Percentiles rank a stretch among this genome's conserved stretches.
phyloP scores from a whole-genome alignment of 2,113 vertebrate species.

The Halcyon malimbica region DNA sequence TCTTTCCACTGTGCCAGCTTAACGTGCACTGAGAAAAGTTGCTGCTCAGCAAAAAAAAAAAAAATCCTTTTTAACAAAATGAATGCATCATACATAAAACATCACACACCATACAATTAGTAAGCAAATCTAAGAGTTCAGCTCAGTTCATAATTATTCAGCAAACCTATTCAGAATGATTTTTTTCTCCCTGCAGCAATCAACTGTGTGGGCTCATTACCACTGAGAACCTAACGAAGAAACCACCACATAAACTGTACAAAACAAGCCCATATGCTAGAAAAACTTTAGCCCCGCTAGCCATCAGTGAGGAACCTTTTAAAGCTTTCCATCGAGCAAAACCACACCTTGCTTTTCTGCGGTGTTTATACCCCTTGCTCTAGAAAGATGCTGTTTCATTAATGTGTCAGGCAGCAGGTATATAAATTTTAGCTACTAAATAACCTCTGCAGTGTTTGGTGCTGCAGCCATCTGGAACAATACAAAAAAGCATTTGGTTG shows the following conservation, averaged over 20 bases:
- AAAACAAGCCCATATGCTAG: conserved; percentile 45
- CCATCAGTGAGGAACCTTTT: background rate
- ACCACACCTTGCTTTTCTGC: background rate
- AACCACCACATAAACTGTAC: conserved; percentile 59
- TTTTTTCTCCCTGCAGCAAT: conserved; percentile 49
- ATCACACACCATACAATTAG: conserved; percentile 42
- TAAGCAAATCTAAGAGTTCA: conserved; percentile 65
- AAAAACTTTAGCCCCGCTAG: background rate
- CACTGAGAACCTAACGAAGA: conserved; percentile 52
- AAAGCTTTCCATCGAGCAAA: background rate
- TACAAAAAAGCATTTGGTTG: background rate
- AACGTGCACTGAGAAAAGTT: conserved; percentile 51
- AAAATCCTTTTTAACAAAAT: conserved; percentile 25
- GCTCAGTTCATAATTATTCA: conserved; percentile 68
- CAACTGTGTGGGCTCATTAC: conserved; percentile 57
- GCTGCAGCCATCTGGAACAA: background rate
- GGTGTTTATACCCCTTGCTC: background rate
- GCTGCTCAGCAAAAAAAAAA: conserved; percentile 44
- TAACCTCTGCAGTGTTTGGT: background rate
- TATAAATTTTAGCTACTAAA: background rate
- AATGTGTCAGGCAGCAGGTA: background rate
- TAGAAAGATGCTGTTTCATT: background rate
- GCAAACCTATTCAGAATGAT: conserved; percentile 55
- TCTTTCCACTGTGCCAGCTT: conserved; percentile 15
- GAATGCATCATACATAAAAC: conserved; percentile 50